A percentile compares a stretch with the other conserved stretches of the same genome.
Conservation (phyloP, 2,797 vertebrate genomes). For the Rhinoraja longicauda region DNA sequence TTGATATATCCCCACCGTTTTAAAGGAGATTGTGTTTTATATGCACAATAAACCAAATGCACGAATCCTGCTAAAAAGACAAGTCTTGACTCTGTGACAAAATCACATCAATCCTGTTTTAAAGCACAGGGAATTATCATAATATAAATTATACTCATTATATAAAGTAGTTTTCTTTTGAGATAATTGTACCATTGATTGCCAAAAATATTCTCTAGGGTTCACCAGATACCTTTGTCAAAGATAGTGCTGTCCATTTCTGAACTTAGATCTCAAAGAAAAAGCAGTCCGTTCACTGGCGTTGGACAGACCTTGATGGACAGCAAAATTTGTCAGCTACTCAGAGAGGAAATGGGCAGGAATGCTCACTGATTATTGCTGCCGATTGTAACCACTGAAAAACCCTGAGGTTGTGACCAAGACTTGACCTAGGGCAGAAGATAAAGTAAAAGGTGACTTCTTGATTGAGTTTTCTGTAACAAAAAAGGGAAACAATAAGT, state of each 20-base stretch:
- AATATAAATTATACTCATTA: not conserved
- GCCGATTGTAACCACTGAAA: not conserved
- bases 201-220: not conserved
- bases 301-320: not conserved
- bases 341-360: constrained; percentile 18
- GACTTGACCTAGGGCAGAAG: not conserved
- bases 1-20: no score
- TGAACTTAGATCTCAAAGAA: not conserved
- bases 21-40: not conserved
- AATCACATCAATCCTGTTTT: not conserved
- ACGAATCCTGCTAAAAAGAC: not conserved
- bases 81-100: not conserved
- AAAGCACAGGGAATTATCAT: not conserved
- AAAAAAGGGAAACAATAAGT: not conserved
- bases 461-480: not conserved
- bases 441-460: constrained; percentile 13
- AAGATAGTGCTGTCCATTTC: not conserved
- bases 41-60: not conserved
- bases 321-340: constrained; percentile 16
- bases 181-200: not conserved
- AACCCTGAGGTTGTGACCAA: constrained; percentile 4
- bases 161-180: not conserved
- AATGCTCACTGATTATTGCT: constrained; percentile 26
- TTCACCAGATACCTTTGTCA: no score
- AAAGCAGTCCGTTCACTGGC: not conserved